These are phyloP conservation scores for Fistularia tabacaria DNA, from an alignment of 2,797 vertebrate species.

Conservation along the genomic window DNA sequence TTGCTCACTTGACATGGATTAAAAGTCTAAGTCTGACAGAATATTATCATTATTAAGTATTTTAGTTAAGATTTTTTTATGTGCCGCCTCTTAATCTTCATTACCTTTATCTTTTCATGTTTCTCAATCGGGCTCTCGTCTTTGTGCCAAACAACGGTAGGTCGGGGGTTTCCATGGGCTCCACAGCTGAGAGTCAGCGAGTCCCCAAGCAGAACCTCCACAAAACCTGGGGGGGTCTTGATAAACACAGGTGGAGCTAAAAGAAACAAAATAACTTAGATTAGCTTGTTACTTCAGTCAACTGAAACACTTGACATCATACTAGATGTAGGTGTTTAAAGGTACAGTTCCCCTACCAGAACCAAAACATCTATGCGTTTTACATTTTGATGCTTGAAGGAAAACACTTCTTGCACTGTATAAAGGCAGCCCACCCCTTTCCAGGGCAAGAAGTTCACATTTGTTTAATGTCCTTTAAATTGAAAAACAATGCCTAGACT, in stretches of 20 bases:
- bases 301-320: neutral
- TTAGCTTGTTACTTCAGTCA: neutral
- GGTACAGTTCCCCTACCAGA: neutral
- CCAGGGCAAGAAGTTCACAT: too few species aligned
- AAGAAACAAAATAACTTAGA: constrained; percentile 28
- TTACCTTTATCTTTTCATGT: constrained; percentile 81
- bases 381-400: too few species aligned
- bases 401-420: too few species aligned
- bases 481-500: too few species aligned
- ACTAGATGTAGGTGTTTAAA: neutral
- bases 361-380: neutral
- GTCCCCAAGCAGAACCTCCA: constrained; percentile 84
- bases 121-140: constrained; percentile 74
- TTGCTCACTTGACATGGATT: too few species aligned
- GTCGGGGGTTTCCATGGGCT: constrained; percentile 87
- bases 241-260: constrained; percentile 88
- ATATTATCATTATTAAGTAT: too few species aligned
- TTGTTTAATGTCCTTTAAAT: constrained; percentile 1
- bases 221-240: constrained; percentile 82
- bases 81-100: constrained; percentile 39
- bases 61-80: neutral
- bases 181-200: constrained; percentile 83
- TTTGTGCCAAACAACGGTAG: constrained; percentile 86
- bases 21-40: too few species aligned
- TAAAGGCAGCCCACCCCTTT: too few species aligned